These are phyloP conservation scores for Turdus rufiventris DNA, from an alignment of 2,113 vertebrate genomes.

Conservation along the genomic window DNA sequence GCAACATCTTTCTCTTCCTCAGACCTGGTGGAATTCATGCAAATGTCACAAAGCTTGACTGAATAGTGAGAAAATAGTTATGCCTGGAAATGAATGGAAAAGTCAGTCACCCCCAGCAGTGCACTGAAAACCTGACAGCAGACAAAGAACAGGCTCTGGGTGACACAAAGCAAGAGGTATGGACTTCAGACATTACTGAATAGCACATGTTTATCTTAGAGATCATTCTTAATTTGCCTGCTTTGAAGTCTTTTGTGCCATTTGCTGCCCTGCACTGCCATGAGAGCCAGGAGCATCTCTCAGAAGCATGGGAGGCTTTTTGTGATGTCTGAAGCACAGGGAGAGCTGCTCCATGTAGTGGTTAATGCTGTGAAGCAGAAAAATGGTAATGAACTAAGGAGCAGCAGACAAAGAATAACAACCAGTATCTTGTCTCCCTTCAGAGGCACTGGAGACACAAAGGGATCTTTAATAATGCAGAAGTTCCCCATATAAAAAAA, in stretches of 20 bases:
- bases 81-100: background rate
- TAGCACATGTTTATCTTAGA: slow-evolving; percentile 29
- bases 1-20: background rate
- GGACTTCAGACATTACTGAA: slow-evolving; percentile 10
- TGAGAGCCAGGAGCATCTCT: background rate
- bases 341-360: background rate
- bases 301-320: background rate
- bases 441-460: background rate
- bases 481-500: background rate
- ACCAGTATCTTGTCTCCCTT: background rate
- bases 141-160: slow-evolving; percentile 6
- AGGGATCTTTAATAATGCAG: background rate
- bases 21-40: background rate
- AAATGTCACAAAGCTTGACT: background rate
- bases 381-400: background rate
- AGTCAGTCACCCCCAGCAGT: background rate
- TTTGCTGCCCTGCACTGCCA: background rate
- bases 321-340: background rate
- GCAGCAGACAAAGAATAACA: background rate
- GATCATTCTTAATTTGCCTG: slow-evolving; percentile 18
- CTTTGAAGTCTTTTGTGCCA: background rate
- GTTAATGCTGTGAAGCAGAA: background rate
- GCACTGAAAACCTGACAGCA: background rate
- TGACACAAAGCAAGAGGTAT: background rate
- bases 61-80: background rate